Evolutionary conservation across 2,113 vertebrate species (phyloP).

Genomic region (Anarhynchus alexandrinus): DNA sequence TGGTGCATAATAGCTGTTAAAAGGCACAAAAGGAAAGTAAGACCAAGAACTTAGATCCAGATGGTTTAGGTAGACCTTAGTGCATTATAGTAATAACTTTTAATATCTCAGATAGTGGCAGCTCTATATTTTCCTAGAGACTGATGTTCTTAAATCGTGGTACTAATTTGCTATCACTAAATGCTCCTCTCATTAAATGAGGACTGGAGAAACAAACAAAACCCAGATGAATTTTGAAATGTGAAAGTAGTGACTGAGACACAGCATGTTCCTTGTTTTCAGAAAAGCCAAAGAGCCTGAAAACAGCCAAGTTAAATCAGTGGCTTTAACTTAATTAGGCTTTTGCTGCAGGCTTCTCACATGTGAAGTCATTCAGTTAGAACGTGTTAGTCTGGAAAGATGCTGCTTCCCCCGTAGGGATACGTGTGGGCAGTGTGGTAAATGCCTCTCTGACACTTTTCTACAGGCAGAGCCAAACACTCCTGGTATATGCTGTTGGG

Average conservation of each 20-base stretch:
- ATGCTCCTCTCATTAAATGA: not conserved
- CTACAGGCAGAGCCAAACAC: accelerated
- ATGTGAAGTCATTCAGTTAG: accelerated
- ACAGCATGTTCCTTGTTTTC: accelerated
- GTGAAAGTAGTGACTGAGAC: not conserved
- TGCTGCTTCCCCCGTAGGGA: accelerated
- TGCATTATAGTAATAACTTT: not conserved
- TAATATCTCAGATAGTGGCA: not conserved
- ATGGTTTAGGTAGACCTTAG: not conserved
- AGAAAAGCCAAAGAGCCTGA: not conserved
- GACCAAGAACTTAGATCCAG: not conserved
- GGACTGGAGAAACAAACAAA: not conserved
- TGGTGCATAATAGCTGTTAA: not conserved
- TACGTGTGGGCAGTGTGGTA: accelerated
- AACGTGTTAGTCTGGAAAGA: not conserved
- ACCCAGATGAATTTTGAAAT: not conserved
- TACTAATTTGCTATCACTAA: not conserved
- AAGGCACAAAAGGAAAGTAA: not conserved
- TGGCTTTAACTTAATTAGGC: not conserved
- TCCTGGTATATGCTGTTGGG: not conserved
- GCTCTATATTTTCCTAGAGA: not conserved
- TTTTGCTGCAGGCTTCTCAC: not conserved
- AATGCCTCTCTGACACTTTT: not conserved
- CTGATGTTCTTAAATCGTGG: not conserved
- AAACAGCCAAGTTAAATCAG: not conserved